Evolutionary conservation across 2,888 invertebrate genomes (phyloP), one percentile per base, ranked within the genome.

Genomic region (Julus scandinavius): DNA sequence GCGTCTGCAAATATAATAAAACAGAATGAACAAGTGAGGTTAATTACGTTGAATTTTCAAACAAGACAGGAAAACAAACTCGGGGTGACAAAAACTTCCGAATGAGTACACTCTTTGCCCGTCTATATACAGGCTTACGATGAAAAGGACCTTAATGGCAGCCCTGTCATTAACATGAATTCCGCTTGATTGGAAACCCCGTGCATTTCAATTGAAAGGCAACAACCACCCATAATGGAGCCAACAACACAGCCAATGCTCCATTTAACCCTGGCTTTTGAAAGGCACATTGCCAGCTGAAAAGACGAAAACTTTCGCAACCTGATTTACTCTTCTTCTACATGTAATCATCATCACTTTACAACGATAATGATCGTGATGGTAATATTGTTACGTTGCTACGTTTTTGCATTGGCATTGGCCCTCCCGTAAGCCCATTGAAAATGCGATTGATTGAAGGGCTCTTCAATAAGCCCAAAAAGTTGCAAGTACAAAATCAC

Each of bases 1-100:
- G 96, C 49, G 99, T 99, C 99, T 99, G 95, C 89, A 96, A 96
- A 92, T 93, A 91, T 91, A 91, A 91, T 90, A 91, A 88, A 58
- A 54, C 86, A 63, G 83, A 40, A 15, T 88, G 80, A 87, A 87
- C 80, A 87, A 87, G 54, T 54, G 87, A 87, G 58, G 87, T 58
- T 87, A 87, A 87, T 87, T 87, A 29, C 49, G 50, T 87, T 15
- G 40, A 17, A 50, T 41, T 84, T 85, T 15, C 15, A 49, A 84
- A 49, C 45, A 85, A 85, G 45, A 85, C 49, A 49, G 41, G 45
- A 85, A 45, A 45, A 85, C 85, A 85, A 49, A 85, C 85, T 45
- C 41, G 49, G 85, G 49, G 85, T 45, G 49, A 85, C 45, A 85
- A 85, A 85, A 72, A 72, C 72, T 72, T 72, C 72, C 72, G 72